Percentiles rank a stretch among this genome's conserved stretches.
Evolutionary conservation across 2,113 vertebrate species (phyloP).

Genomic region (Scomber colias): DNA sequence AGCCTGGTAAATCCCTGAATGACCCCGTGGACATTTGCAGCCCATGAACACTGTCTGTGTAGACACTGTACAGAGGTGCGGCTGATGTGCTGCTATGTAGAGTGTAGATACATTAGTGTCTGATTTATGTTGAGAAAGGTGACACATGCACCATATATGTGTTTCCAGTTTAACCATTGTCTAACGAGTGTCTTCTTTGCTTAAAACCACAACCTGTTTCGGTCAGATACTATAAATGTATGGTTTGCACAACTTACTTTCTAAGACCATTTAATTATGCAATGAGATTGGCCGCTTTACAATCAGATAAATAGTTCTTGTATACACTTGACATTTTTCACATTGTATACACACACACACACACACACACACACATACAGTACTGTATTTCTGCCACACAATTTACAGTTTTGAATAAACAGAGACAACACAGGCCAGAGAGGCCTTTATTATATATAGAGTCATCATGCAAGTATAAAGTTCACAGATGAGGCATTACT

Average conservation of each 20-base stretch:
- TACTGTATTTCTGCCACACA: slow-evolving; percentile 9
- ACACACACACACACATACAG: slow-evolving; percentile 10
- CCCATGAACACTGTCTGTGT: too few species aligned
- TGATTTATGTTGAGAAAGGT: neutral
- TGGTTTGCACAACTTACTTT: neutral
- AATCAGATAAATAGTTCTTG: neutral
- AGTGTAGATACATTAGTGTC: too few species aligned
- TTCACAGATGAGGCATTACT: slow-evolving; percentile 25
- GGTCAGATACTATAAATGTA: neutral
- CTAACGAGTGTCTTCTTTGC: neutral
- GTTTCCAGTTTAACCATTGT: slow-evolving; percentile 1
- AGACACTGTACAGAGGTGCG: too few species aligned
- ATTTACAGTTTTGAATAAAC: slow-evolving; percentile 23
- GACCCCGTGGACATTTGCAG: too few species aligned
- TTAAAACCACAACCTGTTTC: slow-evolving; percentile 13
- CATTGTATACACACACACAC: slow-evolving; percentile 12
- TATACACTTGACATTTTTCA: slow-evolving; percentile 26
- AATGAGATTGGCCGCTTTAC: neutral
- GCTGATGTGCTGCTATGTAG: too few species aligned
- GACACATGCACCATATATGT: neutral
- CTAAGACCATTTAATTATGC: neutral
- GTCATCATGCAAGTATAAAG: slow-evolving; percentile 17
- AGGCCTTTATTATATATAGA: slow-evolving; percentile 6
- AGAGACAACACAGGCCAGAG: slow-evolving; percentile 20
- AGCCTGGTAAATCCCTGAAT: too few species aligned